Evolutionary conservation across 2,888 invertebrate species (phyloP), one percentile per base, ranked within the genome.

Genomic region (Netelia virgata): DNA sequence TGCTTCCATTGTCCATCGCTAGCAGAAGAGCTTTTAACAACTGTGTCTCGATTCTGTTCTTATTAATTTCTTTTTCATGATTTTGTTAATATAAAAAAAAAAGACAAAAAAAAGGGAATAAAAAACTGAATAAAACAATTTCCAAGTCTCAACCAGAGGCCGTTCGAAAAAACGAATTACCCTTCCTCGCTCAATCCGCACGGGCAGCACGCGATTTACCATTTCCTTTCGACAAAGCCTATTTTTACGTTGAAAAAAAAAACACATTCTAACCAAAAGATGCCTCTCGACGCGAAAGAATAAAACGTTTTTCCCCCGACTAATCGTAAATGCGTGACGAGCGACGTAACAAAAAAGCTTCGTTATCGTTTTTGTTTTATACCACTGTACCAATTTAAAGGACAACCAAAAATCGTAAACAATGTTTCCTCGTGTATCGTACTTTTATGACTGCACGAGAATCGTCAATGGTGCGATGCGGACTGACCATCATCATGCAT

Each of bases 391-490:
- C 36, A 5, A 36, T 36, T 36, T 36, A 36, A 36, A 0, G 36
- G 36, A 36, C 36, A 36, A 36, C 6, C 1, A 36, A 36, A 36
- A 36, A 36, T 36, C 36, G 36, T 36, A 36, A 36, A 36, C 8
- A 36, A 55, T 23, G 68, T 83, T 79, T 70, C 47, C 57, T 80
- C 69, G 18, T 80, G 8, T 61, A 64, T 78, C 28, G 61, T 59
- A 68, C 73, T 61, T 74, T 72, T 77, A 73, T 69, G 66, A 81
- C 75, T 82, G 80, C 83, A 82, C 84, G 83, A 85, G 61, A 87
- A 86, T 88, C 87, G 92, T 91, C 92, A 92, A 91, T 92, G 92
- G 92, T 88, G 90, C 91, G 90, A 92, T 91, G 89, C 92, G 92
- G 92, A 92, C 90, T 87, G 88, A 87, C 84, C 76, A 36, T 73